These are phyloP conservation scores for Phocoena sinus DNA, from an alignment of 2,113 vertebrate species.

Conservation along the genomic window DNA sequence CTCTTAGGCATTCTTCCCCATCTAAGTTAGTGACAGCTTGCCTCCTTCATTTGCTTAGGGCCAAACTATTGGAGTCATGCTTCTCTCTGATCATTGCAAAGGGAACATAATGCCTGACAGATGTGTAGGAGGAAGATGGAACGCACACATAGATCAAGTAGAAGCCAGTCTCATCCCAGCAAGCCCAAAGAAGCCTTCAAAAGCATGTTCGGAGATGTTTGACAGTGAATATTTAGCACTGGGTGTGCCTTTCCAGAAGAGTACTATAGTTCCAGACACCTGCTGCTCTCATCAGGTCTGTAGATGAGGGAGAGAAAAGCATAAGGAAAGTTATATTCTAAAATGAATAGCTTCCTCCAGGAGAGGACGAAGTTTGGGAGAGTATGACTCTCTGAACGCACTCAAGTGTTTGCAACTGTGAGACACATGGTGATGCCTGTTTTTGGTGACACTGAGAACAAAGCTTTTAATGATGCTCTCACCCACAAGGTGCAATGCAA, in stretches of 20 bases:
- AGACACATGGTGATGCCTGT: neutral
- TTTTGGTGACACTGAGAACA: constrained; percentile 35
- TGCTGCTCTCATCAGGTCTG: neutral
- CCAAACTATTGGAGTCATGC: neutral
- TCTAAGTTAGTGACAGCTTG: neutral
- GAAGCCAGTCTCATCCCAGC: neutral
- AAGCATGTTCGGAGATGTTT: neutral
- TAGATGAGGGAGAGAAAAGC: neutral
- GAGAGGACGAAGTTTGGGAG: neutral
- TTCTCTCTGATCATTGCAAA: neutral
- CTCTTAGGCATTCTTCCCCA: neutral
- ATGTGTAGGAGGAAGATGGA: neutral
- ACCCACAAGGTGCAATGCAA: constrained; percentile 17
- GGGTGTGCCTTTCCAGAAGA: neutral
- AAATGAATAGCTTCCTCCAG: neutral
- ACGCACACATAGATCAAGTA: fast-evolving
- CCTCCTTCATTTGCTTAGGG: neutral
- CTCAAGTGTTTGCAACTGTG: neutral
- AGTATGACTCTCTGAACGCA: neutral
- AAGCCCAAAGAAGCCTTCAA: neutral
- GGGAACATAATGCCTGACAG: neutral
- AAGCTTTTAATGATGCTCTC: constrained; percentile 52
- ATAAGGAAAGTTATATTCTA: neutral
- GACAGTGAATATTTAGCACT: neutral
- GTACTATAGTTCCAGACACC: neutral